Conservation (phyloP, 2,888 invertebrate species). For the Balanococcus diminutus region DNA sequence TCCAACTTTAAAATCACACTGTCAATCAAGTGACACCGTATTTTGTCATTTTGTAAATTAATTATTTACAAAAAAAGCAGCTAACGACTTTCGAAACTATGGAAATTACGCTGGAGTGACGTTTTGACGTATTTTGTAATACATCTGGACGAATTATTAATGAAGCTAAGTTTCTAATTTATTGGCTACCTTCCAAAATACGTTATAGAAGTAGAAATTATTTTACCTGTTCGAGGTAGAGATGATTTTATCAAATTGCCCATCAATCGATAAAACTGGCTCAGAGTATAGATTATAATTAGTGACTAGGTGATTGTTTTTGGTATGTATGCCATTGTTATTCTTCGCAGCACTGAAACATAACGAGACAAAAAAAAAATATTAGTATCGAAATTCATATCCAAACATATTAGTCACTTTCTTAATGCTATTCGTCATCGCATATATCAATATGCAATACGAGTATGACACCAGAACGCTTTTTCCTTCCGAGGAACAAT, state of each 20-base stretch:
- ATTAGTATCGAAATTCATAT: conserved; percentile 9
- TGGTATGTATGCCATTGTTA: conserved; percentile 49
- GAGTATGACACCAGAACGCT: neutral
- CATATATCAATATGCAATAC: neutral
- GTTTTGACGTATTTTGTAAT: neutral
- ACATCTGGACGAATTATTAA: neutral
- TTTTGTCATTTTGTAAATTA: neutral
- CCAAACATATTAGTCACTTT: neutral
- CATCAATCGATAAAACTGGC: conserved; percentile 47
- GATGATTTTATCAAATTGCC: conserved; percentile 52
- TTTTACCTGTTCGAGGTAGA: conserved; percentile 43
- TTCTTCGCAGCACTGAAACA: conserved; percentile 48
- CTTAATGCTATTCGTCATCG: neutral
- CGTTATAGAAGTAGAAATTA: neutral
- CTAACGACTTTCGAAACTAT: neutral
- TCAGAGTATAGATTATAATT: conserved; percentile 51
- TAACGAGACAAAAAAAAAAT: conserved; percentile 20
- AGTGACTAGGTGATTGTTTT: conserved; percentile 51
- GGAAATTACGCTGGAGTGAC: neutral
- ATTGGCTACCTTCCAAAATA: neutral
- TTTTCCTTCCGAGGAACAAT: neutral
- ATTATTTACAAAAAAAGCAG: neutral
- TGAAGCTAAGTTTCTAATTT: conserved; percentile 1
- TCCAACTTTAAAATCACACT: neutral
- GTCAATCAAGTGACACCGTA: neutral